Base-by-base conservation (phyloP, 2,888 invertebrate genomes). In the Troides helena region DNA sequence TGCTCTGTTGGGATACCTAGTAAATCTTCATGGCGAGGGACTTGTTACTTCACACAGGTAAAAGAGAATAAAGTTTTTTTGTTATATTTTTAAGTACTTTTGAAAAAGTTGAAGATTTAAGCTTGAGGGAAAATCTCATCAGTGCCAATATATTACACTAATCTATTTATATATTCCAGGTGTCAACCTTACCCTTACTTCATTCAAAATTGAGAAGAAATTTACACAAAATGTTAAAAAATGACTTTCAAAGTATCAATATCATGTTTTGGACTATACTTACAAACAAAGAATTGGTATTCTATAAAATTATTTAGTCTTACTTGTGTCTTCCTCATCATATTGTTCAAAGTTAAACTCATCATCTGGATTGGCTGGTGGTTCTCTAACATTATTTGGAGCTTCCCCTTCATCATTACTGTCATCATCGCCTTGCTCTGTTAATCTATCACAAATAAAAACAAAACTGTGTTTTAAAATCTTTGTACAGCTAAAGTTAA, bases 331-430 rank as follows among this genome's bases (percentile, higher is more conserved):
- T 84, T 96, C 96, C 67, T 95, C 93, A 77, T 96, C 96, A 84
- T 98, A 97, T 69, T 95, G 94, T 68, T 95, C 94, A 79, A 97
- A 95, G 77, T 95, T 92, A 81, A 95, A 96, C 83, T 96, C 96
- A 85, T 96, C 96, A 72, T 93, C 86, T 8, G 90, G 91, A 75
- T 93, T 88, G 0, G 85, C 86, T 0, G 70, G 70, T 1, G 85
- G 83, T 23, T 81, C 82, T 72, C 82, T 75, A 0, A 84, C 77
- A 65, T 78, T 74, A 57, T 75, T 78, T 1, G 80, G 69, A n/a
- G 53, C 2, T 58, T 58, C 57, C 23, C 76, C 81, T 74, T 91
- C 88, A 18, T 88, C 91, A 53, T 88, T 92, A 70, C 90, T 93
- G 23, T 90, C 90, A 70, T 90, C 90, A 61, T 91, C 92, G 61